These are phyloP conservation scores for Notamacropus eugenii DNA, from an alignment of 2,797 vertebrate species.

Conservation along the genomic window DNA sequence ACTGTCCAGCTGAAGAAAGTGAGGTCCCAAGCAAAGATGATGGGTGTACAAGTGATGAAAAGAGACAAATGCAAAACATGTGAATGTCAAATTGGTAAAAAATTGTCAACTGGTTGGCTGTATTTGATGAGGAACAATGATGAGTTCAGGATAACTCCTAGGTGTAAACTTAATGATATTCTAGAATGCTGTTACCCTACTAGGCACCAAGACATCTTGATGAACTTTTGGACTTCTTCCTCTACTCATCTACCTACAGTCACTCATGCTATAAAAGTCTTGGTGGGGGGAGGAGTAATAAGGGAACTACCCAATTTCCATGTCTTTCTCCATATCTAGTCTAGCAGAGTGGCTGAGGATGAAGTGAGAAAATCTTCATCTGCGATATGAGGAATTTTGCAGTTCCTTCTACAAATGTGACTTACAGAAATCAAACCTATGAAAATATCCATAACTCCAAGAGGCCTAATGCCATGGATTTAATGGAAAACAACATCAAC, in stretches of 20 bases:
- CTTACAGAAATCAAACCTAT: neutral
- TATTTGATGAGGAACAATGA: neutral
- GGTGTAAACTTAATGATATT: too few relatives aligned
- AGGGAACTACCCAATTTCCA: neutral
- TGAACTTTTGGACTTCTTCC: neutral
- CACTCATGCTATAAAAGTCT: neutral
- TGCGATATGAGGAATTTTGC: neutral
- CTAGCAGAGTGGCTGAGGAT: neutral
- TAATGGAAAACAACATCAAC: neutral
- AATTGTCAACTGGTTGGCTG: neutral
- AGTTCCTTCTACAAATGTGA: neutral
- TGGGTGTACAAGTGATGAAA: neutral
- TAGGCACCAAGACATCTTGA: neutral
- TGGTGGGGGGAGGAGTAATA: neutral
- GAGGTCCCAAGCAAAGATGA: neutral
- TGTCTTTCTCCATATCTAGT: neutral
- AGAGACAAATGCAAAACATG: neutral
- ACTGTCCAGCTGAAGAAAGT: neutral
- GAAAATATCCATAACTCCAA: neutral
- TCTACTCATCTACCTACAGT: neutral
- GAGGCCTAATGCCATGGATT: neutral
- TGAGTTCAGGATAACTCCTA: too few relatives aligned
- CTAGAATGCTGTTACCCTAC: too few relatives aligned
- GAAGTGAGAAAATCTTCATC: neutral
- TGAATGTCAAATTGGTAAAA: neutral